Conservation (phyloP, 2,113 vertebrate genomes). For the Ciconia stormi region DNA sequence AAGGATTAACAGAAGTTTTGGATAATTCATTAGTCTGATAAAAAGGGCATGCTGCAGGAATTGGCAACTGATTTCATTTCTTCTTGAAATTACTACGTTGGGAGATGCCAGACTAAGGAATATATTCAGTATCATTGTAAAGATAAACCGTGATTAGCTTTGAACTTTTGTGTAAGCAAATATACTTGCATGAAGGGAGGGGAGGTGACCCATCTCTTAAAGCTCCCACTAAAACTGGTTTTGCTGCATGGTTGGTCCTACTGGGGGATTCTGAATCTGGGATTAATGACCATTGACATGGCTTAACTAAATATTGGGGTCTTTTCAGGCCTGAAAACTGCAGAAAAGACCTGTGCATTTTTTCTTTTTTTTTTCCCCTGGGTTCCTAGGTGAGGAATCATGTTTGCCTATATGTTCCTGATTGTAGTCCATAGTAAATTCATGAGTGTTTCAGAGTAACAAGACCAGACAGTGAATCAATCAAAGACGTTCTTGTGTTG, state of each 20-base stretch:
- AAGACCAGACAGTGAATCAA: not conserved
- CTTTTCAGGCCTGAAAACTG: not conserved
- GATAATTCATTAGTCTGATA: not conserved
- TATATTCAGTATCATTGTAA: not conserved
- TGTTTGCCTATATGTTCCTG: not conserved
- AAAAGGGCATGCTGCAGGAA: not conserved
- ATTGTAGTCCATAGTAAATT: not conserved
- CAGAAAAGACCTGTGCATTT: not conserved
- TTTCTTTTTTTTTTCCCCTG: accelerated
- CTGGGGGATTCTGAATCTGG: not conserved
- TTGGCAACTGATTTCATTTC: not conserved
- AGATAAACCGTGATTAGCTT: not conserved
- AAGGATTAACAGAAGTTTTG: not conserved
- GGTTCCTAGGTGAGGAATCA: not conserved
- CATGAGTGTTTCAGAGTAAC: not conserved
- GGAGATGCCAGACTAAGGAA: not conserved
- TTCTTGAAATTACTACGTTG: not conserved
- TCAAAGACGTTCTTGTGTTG: not conserved
- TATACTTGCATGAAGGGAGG: not conserved
- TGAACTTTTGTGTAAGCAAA: not conserved
- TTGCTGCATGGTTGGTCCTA: not conserved
- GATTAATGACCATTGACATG: not conserved
- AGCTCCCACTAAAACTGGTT: not conserved
- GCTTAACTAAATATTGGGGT: not conserved
- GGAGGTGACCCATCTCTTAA: not conserved